Conservation (phyloP, 2,797 vertebrate species). For the Choloepus didactylus region DNA sequence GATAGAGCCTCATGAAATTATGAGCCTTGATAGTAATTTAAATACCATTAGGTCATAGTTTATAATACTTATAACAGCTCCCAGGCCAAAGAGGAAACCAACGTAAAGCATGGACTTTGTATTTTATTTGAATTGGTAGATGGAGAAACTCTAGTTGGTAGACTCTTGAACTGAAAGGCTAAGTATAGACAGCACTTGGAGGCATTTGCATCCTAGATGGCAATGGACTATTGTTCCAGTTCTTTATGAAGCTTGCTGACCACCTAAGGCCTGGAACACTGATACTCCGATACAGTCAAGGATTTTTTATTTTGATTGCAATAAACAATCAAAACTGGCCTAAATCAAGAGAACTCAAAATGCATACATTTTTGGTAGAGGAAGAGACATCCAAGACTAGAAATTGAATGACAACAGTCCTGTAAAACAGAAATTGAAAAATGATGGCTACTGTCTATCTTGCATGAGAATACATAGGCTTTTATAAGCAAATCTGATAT, state of each 20-base stretch:
- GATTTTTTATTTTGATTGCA: not conserved
- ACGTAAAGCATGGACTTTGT: not conserved
- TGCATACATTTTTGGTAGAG: not conserved
- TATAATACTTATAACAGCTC: not conserved
- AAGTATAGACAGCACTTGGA: too few relatives aligned
- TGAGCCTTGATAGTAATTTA: not conserved
- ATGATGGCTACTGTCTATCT: not conserved
- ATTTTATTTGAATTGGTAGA: not conserved
- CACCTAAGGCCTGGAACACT: not conserved
- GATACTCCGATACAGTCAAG: not conserved
- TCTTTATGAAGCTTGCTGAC: not conserved
- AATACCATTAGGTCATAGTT: not conserved
- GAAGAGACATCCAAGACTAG: not conserved
- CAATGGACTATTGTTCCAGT: not conserved
- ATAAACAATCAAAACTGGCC: not conserved
- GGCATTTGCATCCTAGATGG: not conserved
- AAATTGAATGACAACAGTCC: not conserved
- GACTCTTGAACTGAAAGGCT: not conserved
- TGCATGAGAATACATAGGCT: not conserved
- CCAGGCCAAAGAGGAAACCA: not conserved
- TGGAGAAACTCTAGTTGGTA: not conserved
- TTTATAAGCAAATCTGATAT: not conserved
- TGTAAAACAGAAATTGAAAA: conserved; percentile 11
- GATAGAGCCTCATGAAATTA: not conserved
- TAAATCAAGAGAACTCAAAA: not conserved